These are phyloP conservation scores for Edolisoma coerulescens DNA, from an alignment of 2,113 vertebrate genomes.

Conservation along the genomic window DNA sequence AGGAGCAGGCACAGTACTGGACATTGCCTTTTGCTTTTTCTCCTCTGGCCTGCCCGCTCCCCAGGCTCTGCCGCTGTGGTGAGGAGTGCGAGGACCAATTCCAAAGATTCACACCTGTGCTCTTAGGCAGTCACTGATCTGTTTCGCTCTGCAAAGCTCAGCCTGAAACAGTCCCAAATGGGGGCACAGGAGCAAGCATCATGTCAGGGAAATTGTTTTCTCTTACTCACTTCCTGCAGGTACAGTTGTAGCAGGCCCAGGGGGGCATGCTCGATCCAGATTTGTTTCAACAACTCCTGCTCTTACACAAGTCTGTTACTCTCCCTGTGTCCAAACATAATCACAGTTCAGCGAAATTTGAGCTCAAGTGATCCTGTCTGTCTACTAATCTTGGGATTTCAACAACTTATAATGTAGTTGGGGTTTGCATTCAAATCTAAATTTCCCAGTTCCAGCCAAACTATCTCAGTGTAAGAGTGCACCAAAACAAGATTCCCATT, in stretches of 20 bases:
- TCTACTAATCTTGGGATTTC: conserved; percentile 1
- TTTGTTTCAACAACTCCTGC: conserved; percentile 1
- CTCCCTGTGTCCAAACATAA: neutral
- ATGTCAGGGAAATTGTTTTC: neutral
- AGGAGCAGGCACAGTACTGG: neutral
- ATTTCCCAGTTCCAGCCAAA: neutral
- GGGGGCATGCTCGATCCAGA: neutral
- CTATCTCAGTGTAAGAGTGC: neutral
- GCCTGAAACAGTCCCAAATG: neutral
- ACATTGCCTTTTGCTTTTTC: neutral
- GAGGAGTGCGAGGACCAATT: neutral
- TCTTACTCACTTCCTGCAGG: conserved; percentile 17
- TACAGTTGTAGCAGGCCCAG: neutral
- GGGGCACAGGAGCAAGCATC: neutral
- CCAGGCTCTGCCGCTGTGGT: neutral
- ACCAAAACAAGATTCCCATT: neutral
- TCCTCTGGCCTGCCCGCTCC: fast-evolving
- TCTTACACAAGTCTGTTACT: neutral
- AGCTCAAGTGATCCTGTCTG: neutral
- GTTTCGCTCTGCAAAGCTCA: neutral
- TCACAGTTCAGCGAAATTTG: neutral
- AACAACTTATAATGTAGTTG: neutral
- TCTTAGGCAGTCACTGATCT: neutral
- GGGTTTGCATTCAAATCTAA: neutral
- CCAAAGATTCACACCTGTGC: neutral